These are phyloP conservation scores for Eupithecia dodoneata DNA, from an alignment of 2,888 invertebrate genomes.

Conservation along the genomic window DNA sequence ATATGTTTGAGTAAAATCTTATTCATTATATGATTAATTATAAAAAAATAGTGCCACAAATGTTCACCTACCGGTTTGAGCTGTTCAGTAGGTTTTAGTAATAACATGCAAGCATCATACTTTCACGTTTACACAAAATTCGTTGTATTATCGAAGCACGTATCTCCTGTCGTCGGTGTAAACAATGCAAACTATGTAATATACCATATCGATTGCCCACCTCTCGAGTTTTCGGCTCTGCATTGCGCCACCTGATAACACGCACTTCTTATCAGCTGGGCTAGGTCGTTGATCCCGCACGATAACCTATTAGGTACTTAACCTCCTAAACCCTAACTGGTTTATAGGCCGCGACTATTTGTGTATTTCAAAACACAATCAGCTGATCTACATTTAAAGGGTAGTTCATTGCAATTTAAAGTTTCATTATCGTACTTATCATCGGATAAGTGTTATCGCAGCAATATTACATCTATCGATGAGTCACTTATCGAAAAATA, in stretches of 20 bases:
- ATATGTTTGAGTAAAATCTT: no score
- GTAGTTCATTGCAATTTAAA: constrained; percentile 1
- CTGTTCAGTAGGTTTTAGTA: background rate
- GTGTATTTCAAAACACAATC: constrained; percentile 15
- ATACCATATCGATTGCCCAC: constrained; percentile 62
- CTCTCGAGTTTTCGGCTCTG: constrained; percentile 70
- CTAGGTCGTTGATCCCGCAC: constrained; percentile 64
- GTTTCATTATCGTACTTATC: constrained; percentile 19
- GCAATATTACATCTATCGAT: constrained; percentile 6
- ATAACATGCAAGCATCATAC: background rate
- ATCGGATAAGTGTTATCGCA: constrained; percentile 25
- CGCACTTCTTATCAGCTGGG: constrained; percentile 62
- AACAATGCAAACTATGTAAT: background rate
- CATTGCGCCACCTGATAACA: constrained; percentile 78
- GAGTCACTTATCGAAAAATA: constrained; percentile 11
- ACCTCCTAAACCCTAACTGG: constrained; percentile 33
- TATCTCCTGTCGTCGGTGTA: background rate
- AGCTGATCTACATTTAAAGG: constrained; percentile 7
- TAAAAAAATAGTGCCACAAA: no score
- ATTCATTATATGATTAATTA: no score
- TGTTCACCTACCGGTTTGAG: no score
- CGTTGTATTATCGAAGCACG: background rate
- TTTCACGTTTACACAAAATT: background rate
- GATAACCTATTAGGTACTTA: constrained; percentile 57
- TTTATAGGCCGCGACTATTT: constrained; percentile 28